Conservation (phyloP, 2,113 vertebrate species). For the Panurus biarmicus region DNA sequence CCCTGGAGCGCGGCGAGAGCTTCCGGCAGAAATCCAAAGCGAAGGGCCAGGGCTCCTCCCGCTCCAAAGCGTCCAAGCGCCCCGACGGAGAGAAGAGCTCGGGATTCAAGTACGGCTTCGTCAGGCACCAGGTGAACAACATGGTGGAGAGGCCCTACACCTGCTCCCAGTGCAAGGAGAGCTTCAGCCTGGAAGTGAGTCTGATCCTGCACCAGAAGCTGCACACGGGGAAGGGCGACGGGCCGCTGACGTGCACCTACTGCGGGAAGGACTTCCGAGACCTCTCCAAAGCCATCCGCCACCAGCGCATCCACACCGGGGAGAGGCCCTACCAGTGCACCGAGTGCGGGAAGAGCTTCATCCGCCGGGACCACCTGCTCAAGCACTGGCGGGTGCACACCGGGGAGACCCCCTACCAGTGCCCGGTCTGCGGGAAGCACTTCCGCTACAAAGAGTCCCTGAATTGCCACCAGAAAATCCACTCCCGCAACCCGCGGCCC, state of each 20-base stretch:
- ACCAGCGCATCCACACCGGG: constrained; percentile 81
- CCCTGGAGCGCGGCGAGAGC: constrained; percentile 12
- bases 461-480: constrained; percentile 78
- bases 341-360: constrained; percentile 87
- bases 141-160: constrained; percentile 81
- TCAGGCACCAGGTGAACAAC: constrained; percentile 68
- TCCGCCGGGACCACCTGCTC: constrained; percentile 85
- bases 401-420: constrained; percentile 77
- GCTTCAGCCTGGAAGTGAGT: constrained; percentile 86
- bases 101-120: not conserved
- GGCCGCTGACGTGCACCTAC: constrained; percentile 74
- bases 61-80: constrained; percentile 69
- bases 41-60: constrained; percentile 64
- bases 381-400: constrained; percentile 89
- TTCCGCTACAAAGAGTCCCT: constrained; percentile 80
- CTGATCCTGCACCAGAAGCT: constrained; percentile 86
- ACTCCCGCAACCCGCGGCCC: constrained; percentile 60
- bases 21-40: constrained; percentile 53
- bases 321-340: constrained; percentile 90
- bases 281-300: constrained; percentile 72
- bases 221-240: constrained; percentile 73
- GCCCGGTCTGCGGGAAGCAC: constrained; percentile 73
- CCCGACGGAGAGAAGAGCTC: constrained; percentile 67
- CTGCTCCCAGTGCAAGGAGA: constrained; percentile 84
- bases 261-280: constrained; percentile 75